Percentiles rank a stretch among this genome's conserved stretches.
phyloP scores from a whole-genome alignment of 1,140 invertebrate genomes.

The Telenomus remus region DNA sequence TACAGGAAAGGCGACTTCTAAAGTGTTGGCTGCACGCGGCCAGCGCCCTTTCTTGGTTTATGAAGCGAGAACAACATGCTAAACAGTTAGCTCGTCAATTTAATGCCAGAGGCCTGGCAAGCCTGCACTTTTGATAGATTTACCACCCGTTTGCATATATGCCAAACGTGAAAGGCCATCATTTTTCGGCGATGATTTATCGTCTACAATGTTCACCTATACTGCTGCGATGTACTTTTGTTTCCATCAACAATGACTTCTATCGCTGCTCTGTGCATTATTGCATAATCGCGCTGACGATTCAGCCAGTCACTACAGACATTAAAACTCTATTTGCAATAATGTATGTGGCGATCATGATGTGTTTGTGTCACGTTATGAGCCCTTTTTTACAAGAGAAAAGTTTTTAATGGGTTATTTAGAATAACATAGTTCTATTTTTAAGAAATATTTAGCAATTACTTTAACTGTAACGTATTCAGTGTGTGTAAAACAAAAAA shows the following conservation, averaged over 20 bases:
- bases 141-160: conserved; percentile 34
- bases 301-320: no score
- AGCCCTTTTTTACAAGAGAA: no score
- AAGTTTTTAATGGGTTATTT: no score
- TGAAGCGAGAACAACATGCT: conserved; percentile 62
- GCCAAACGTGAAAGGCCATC: conserved; percentile 4
- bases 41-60: conserved; percentile 66
- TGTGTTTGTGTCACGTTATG: no score
- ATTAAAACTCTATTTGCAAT: no score
- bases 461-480: no score
- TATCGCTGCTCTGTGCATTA: background rate
- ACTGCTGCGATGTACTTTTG: background rate
- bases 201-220: background rate
- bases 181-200: conserved; percentile 45
- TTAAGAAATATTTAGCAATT: no score
- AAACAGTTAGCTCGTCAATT: conserved; percentile 58
- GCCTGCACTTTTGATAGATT: conserved; percentile 25
- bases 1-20: conserved; percentile 61
- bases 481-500: no score
- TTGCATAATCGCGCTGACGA: no score
- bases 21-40: conserved; percentile 60
- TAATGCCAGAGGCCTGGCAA: conserved; percentile 47
- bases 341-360: no score
- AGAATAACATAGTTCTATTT: no score
- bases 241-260: background rate